Evolutionary conservation across 2,888 invertebrate species (phyloP), one percentile per base, ranked within the genome.

Genomic region (Tribolium freemani): DNA sequence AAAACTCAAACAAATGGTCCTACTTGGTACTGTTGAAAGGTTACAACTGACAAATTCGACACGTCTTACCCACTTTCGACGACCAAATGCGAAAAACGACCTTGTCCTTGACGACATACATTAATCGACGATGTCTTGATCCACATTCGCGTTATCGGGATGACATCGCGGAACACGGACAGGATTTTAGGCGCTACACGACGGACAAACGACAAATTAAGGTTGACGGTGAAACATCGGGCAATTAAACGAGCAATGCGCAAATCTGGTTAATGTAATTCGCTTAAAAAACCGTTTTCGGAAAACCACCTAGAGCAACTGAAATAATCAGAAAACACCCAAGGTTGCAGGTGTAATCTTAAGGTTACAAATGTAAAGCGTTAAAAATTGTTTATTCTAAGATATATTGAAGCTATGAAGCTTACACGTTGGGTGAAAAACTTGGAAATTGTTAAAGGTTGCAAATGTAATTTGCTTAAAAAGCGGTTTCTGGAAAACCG

Each of bases 1-100:
- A 80, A 76, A 80, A 77, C 72, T 74, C 70, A 74, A 77, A 76
- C 75, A 78, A 77, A 78, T 76, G 74, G 72, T 71, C 63, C 69
- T 69, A 57, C 61, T 30, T 57, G 51, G 44, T 38, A 56, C 45
- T 57, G 72, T 64, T 68, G 72, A 72, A 72, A 72, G 72, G 72
- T 68, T 58, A 68, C 67, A 68, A 68, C 68, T 31, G 53, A 54
- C 67, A 61, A 72, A 61, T 68, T 68, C 56, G 54, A 53, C 26
- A 48, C 16, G 16, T 68, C 60, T 60, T 53, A 58, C 58, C 58
- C 69, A 69, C 69, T 60, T 69, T 58, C 68, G 26, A 26, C 26
- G 26, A 26, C 26, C 48, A 48, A 48, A 38, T 51, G 16, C 57
- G 20, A 57, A 31, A 53, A 46, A 60, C 60, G 69, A 69, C 60